Conservation (phyloP, 2,888 invertebrate genomes). For the Pelosia muscerda region DNA sequence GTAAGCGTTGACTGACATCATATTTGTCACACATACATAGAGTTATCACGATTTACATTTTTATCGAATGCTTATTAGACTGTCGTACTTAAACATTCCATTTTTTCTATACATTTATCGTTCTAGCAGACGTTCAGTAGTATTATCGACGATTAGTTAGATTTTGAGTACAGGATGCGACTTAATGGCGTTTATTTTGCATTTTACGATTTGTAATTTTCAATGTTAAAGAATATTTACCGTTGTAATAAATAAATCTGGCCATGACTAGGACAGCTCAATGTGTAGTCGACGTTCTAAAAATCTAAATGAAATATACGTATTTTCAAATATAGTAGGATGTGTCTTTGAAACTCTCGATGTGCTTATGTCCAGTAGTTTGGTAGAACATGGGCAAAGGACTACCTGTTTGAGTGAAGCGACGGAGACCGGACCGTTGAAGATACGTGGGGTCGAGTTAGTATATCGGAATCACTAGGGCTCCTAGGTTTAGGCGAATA, state of each 20-base stretch:
- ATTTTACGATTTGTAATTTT: slow-evolving; percentile 68
- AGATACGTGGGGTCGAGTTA: slow-evolving; percentile 50
- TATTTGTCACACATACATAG: slow-evolving; percentile 70
- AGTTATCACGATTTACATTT: slow-evolving; percentile 59
- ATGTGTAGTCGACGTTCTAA: slow-evolving; percentile 78
- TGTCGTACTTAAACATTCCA: slow-evolving; percentile 86
- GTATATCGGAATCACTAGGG: slow-evolving; percentile 73
- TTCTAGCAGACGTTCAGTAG: slow-evolving; percentile 70
- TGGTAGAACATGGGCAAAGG: slow-evolving; percentile 67
- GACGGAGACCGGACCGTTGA: slow-evolving; percentile 39
- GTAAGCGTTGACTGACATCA: slow-evolving; percentile 80
- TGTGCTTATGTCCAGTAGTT: slow-evolving; percentile 85
- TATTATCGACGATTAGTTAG: slow-evolving; percentile 70
- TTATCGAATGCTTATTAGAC: slow-evolving; percentile 78
- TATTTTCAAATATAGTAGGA: slow-evolving; percentile 81
- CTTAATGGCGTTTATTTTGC: slow-evolving; percentile 70
- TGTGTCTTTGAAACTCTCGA: slow-evolving; percentile 84
- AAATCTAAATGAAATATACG: slow-evolving; percentile 68
- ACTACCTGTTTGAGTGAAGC: slow-evolving; percentile 40
- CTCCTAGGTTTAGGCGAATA: slow-evolving; percentile 81
- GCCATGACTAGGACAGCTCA: slow-evolving; percentile 83
- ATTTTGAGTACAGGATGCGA: slow-evolving; percentile 66
- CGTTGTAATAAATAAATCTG: slow-evolving; percentile 64
- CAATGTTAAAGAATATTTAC: slow-evolving; percentile 63
- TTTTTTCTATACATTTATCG: slow-evolving; percentile 76